Evolutionary conservation across 2,113 vertebrate species (phyloP), one percentile per base, ranked within the genome.

Genomic region (Corydoras maculifer): DNA sequence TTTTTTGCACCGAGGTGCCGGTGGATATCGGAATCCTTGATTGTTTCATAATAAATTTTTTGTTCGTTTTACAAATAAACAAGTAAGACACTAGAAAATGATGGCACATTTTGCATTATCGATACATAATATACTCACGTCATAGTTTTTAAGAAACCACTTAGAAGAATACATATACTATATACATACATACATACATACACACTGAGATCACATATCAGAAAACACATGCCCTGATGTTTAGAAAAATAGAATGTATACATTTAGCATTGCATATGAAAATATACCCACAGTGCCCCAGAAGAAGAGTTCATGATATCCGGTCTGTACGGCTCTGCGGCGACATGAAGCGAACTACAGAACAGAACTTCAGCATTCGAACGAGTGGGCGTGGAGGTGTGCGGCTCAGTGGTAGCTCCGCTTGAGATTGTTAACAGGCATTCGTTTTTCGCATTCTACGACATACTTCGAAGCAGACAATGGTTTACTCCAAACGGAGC

Each of bases 241-340:
- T 84, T 90, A 91, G 81, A 89, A 90, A 91, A 90, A 91, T 90
- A 91, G 85, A 74, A 88, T 80, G 82, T 88, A 87, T 89, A 83
- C 85, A 74, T 87, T 87, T 86, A 91, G 84, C 83, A 77, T 88
- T 90, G 88, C 87, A 89, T 90, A 88, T 87, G 81, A 89, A 88
- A 87, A 57, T 84, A 84, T 76, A 84, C 82, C 73, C 79, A 76
- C 72, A 71, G 58, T 62, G 55, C 67, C 79, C 69, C 72, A 73
- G 75, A 77, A 74, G 68, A 25, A 25, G 18, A 25, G 18, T 25
- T 25, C 18, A 25, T 25, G 59, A 69, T 70, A 50, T 61, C 59
- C 70, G 58, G 35, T 8, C 7, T 43, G 35, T 43, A 43, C 35
- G 35, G 35, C 35, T 43, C 35, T 43, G 35, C 7, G 35, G 35